Percentiles rank a stretch among this genome's conserved stretches.
phyloP scores from a whole-genome alignment of 2,888 invertebrate genomes.

The Alsophila aescularia region DNA sequence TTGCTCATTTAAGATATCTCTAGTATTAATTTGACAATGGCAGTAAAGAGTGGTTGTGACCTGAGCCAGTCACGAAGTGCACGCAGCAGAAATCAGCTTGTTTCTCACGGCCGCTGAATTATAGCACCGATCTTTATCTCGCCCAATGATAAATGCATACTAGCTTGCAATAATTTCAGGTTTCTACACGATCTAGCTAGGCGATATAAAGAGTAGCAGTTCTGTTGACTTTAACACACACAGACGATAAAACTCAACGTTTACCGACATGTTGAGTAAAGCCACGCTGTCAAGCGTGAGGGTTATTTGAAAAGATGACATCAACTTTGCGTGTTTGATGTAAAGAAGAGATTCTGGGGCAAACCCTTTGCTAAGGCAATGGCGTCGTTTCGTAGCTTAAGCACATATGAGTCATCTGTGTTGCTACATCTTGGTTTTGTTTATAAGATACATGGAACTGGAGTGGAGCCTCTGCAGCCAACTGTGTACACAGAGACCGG shows the following conservation, averaged over 20 bases:
- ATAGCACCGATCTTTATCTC: conserved; percentile 66
- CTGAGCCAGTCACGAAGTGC: conserved; percentile 64
- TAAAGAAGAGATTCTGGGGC: conserved; percentile 44
- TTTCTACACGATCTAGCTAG: conserved; percentile 20
- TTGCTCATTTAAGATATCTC: background rate
- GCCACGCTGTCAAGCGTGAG: conserved; percentile 8
- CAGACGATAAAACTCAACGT: conserved; percentile 18
- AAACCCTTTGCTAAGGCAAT: conserved; percentile 48
- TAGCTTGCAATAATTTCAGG: conserved; percentile 28
- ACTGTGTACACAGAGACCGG: conserved; percentile 60
- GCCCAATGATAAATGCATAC: conserved; percentile 67
- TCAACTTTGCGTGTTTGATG: conserved; percentile 38
- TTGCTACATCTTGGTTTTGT: conserved; percentile 55
- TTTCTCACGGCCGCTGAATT: conserved; percentile 75
- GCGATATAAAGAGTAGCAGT: conserved; percentile 1
- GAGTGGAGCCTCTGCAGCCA: conserved; percentile 54
- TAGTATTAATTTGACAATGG: conserved; percentile 18
- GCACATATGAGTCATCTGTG: conserved; percentile 68
- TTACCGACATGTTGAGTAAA: conserved; percentile 7
- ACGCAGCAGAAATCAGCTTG: conserved; percentile 46
- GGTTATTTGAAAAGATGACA: conserved; percentile 45
- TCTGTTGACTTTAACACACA: conserved; percentile 18
- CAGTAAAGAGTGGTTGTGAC: conserved; percentile 25
- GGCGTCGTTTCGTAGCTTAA: conserved; percentile 48
- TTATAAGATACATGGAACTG: conserved; percentile 54